Evolutionary conservation across 1,140 invertebrate species (phyloP), one percentile per base, ranked within the genome.

Genomic region (Leptinotarsa texana): DNA sequence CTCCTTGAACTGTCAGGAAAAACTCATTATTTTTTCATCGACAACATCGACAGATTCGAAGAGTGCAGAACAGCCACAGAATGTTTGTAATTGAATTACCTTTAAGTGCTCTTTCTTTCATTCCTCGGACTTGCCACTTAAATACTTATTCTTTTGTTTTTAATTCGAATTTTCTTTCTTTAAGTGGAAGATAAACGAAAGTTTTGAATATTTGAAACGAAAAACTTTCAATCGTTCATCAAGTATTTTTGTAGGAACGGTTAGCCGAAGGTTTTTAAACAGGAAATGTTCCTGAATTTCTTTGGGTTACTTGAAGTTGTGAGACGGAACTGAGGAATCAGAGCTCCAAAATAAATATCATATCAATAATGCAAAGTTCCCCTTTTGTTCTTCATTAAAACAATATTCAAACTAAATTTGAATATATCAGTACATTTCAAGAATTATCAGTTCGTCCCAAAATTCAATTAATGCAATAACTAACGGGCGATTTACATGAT

Each of bases 41-140:
- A 24, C 27, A 67, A 61, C 69, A 63, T 73, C 71, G 71, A 73
- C 22, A 42, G 71, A 63, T 73, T 72, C 27, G 22, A 62, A 73
- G 48, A 73, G 24, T 62, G 63, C 47, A 70, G 71, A 65, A 66
- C 63, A 73, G 63, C 71, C 71, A 73, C 71, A 73, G 71, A 73
- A 73, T 73, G 71, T 73, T 65, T 73, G 71, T 73, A 73, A 73
- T 73, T 73, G 71, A 73, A 73, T 73, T 73, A 73, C 71, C 71
- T 73, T 49, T 73, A 73, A 73, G 71, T 73, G 71, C 71, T 73
- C 71, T 73, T 73, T 73, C 71, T 73, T 73, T 65, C 63, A 63
- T 65, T 73, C 71, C 51, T 63, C 42, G 48, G 71, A 73, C 71
- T 73, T 65, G 71, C 61, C 71, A 73, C 71, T 73, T 65, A 73